These are phyloP conservation scores for Drosophila meridiana DNA, from an alignment of 2,888 invertebrate species.

Conservation along the genomic window DNA sequence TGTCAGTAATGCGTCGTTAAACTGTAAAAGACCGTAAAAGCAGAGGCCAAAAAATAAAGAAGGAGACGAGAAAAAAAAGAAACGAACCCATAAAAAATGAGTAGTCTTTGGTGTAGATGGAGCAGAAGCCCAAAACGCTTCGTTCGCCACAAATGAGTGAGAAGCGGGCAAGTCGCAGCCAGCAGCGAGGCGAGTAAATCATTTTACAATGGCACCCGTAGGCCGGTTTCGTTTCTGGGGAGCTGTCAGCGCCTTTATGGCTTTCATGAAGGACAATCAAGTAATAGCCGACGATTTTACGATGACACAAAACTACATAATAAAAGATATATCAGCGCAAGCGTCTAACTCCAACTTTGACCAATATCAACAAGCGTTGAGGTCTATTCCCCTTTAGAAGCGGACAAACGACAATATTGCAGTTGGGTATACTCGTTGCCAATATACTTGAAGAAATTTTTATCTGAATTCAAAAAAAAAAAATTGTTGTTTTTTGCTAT, in stretches of 20 bases:
- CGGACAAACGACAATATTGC: not conserved
- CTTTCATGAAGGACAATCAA: constrained; percentile 78
- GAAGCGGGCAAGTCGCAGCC: constrained; percentile 17
- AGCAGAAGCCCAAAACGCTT: constrained; percentile 33
- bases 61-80: constrained; percentile 6
- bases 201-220: constrained; percentile 72
- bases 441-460: not conserved
- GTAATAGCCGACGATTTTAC: constrained; percentile 79
- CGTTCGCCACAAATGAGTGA: constrained; percentile 33
- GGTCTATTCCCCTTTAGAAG: not conserved
- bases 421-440: not conserved
- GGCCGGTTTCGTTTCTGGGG: constrained; percentile 31
- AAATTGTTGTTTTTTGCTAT: not conserved
- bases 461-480: not conserved
- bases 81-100: constrained; percentile 69
- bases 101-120: constrained; percentile 40
- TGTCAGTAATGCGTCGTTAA: constrained; percentile 81
- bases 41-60: constrained; percentile 11
- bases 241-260: constrained; percentile 73
- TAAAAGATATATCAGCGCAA: constrained; percentile 73
- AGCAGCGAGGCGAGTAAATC: constrained; percentile 68
- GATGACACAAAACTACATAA: constrained; percentile 80
- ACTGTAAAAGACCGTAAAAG: constrained; percentile 80
- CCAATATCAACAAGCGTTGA: constrained; percentile 57
- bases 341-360: constrained; percentile 37